Base-by-base conservation (phyloP, 2,888 invertebrate species). In the Perdita meconis region DNA sequence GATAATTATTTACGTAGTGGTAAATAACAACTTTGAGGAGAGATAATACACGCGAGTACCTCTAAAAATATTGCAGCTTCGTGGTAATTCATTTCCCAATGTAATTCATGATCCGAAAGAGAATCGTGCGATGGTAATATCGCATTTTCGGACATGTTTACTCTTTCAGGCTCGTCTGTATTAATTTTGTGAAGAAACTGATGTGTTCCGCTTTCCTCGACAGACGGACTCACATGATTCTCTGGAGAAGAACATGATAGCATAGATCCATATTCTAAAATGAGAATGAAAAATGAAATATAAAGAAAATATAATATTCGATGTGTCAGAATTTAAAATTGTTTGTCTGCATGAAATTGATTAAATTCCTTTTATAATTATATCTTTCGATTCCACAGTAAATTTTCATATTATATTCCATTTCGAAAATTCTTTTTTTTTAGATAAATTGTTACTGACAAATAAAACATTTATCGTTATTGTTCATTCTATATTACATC, bases 11-110 rank as follows among this genome's bases (percentile, higher is more conserved):
- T 16, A 24, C 34, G 2, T 22, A 44, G 30, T 57, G 3, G 55
- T 13, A 36, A 26, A 26, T 40, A 50, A 13, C 5, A 47, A 10
- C 61, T n/a, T 10, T 5, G 1, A n/a, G 10, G 24, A 16, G n/a
- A 13, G 3, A 30, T 40, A n/a, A 13, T 19, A 42, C 30, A 4
- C 2, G 60, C 38, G 10, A 19, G 70, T 93, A 96, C 96, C 94
- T 97, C 96, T 86, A 97, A 93, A 93, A 96, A 97, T 88, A 97
- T 97, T 59, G 97, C 96, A 16, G 97, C 97, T 89, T 97, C 97
- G 88, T 97, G 97, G 90, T 97, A 97, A 92, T 97, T 97, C 95
- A 97, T 96, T 92, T 97, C 96, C 97, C 97, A 97, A 83, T 96
- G 95, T 74, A 92, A 88, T 59, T 92, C 92, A 3, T 90, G 87